phyloP scores from a whole-genome alignment of 2,888 invertebrate species.

The Deroplatys truncata region DNA sequence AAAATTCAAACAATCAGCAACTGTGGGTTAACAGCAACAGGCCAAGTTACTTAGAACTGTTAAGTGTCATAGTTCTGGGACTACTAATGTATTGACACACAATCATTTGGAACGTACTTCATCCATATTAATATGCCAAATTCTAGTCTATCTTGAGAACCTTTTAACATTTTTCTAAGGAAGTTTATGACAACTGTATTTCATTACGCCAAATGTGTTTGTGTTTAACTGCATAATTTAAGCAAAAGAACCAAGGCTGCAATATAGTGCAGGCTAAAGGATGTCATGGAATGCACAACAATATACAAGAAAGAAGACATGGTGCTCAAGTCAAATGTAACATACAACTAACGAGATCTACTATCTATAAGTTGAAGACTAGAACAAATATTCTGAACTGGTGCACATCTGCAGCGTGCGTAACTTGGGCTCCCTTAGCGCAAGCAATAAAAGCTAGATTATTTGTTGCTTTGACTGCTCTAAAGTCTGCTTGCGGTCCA shows the following conservation, averaged over 20 bases:
- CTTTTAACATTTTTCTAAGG: neutral
- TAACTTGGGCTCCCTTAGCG: neutral
- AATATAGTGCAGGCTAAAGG: neutral
- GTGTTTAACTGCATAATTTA: neutral
- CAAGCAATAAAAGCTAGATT: neutral
- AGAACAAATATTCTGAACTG: neutral
- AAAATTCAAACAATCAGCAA: neutral
- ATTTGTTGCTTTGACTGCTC: neutral
- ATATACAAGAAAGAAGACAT: neutral
- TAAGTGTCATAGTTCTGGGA: neutral
- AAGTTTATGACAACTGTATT: neutral
- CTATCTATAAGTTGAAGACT: neutral
- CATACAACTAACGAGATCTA: conserved; percentile 8
- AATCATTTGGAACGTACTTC: neutral
- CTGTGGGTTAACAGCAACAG: neutral
- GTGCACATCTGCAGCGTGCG: neutral
- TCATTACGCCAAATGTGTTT: neutral
- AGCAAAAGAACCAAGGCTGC: neutral
- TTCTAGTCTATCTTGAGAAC: neutral
- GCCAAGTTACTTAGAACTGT: no score
- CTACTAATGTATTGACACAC: neutral
- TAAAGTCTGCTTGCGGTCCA: neutral
- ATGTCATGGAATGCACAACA: neutral
- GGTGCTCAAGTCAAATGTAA: neutral
- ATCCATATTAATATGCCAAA: neutral